A percentile compares a stretch with the other conserved stretches of the same genome.
These are phyloP conservation scores for Gryllus bimaculatus DNA, from an alignment of 1,140 invertebrate genomes.

Conservation along the genomic window DNA sequence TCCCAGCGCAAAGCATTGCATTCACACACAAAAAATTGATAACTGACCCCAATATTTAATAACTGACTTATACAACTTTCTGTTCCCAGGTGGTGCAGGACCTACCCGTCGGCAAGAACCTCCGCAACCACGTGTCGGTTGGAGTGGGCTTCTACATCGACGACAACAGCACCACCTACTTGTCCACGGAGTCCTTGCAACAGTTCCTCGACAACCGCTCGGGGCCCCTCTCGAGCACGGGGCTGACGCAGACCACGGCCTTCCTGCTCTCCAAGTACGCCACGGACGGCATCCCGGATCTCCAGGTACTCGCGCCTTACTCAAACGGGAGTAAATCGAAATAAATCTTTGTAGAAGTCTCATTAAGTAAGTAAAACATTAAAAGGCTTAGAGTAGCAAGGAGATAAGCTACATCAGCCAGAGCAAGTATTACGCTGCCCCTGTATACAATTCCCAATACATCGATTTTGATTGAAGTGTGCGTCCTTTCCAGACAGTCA, in stretches of 20 bases:
- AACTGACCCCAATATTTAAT: too few relatives aligned
- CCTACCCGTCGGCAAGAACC: slow-evolving; percentile 46
- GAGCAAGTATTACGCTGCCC: too few relatives aligned
- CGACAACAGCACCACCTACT: slow-evolving; percentile 12
- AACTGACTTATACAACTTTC: neutral
- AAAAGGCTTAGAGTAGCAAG: too few relatives aligned
- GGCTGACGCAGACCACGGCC: slow-evolving; percentile 36
- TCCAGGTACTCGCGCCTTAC: slow-evolving; percentile 21
- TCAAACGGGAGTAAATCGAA: too few relatives aligned
- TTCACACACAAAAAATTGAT: too few relatives aligned
- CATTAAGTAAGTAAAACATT: too few relatives aligned
- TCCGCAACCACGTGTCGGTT: slow-evolving; percentile 44
- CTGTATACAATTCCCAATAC: too few relatives aligned
- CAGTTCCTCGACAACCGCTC: slow-evolving; percentile 33
- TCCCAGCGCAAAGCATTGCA: too few relatives aligned
- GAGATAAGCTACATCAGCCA: too few relatives aligned
- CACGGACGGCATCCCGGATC: slow-evolving; percentile 24
- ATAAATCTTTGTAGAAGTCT: too few relatives aligned
- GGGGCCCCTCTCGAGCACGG: slow-evolving; percentile 38
- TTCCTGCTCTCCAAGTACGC: slow-evolving; percentile 33
- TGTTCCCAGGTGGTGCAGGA: slow-evolving; percentile 30
- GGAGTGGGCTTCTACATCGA: slow-evolving; percentile 34
- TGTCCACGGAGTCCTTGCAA: slow-evolving; percentile 33
- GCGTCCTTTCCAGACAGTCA: too few relatives aligned
- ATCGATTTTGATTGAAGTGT: too few relatives aligned